Base-by-base conservation (phyloP, 2,113 vertebrate species). In the Saccopteryx bilineata region DNA sequence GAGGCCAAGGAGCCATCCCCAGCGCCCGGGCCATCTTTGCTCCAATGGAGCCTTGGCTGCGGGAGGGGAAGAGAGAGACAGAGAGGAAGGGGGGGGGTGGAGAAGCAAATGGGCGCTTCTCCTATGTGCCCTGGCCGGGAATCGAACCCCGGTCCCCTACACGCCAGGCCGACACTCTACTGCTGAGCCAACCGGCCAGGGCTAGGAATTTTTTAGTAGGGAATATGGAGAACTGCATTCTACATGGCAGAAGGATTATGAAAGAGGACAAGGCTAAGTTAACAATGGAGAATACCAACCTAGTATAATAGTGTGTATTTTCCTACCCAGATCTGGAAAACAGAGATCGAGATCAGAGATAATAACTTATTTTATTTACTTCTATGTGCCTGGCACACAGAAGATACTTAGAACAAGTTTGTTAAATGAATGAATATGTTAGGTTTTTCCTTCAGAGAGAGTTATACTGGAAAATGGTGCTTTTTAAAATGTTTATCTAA, bases 331-430 rank as follows among this genome's bases (percentile, higher is more conserved):
- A 5, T 92, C 28, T 87, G 39, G n/a, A 50, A 1, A 92, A 74
- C 50, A 93, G 63, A 76, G 19, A 7, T 69, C 7, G 63, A 76
- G 19, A 7, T 69, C 7, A 81, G 18, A 31, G 39, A 82, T 83
- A 82, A 76, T 85, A 21, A 84, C 33, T 83, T 86, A 56, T 83
- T 95, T 94, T 87, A 74, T 82, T 83, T 96, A 48, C n/a, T 50
- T 85, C 9, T 63, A 31, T 74, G 19, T 92, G 56, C 17, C 50
- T 87, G 66, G 81, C 31, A 56, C 56, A 83, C 6, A 69, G 13
- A 78, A 31, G 28, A 5, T 84, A 14, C 54, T 94, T 96, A 84
- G 23, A 94, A 39, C 17, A 39, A 91, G 74, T 39, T 68, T 82
- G 28, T 71, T 68, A 52, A 75, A 87, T 96, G 48, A 60, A 74